Evolutionary conservation across 2,797 vertebrate genomes (phyloP).

Genomic region (Orestias chungarensis): DNA sequence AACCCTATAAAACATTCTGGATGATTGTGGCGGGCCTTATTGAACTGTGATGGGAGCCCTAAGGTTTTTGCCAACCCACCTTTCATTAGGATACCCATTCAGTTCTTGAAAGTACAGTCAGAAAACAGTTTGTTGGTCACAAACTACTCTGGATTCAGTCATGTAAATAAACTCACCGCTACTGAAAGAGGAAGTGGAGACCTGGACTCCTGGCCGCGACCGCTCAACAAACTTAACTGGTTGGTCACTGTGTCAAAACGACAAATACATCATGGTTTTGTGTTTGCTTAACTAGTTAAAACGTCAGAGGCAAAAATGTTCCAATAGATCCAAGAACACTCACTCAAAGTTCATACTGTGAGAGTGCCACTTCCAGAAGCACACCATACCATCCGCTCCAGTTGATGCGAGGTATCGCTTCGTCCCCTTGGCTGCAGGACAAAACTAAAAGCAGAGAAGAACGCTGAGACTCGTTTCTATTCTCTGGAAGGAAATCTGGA

Average conservation of each 20-base stretch:
- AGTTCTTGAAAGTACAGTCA: no score
- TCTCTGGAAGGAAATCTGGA: no score
- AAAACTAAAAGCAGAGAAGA: constrained; percentile 83
- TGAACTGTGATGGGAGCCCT: background rate
- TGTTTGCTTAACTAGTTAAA: background rate
- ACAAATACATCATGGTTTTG: constrained; percentile 9
- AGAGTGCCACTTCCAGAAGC: constrained; percentile 98
- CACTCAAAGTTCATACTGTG: constrained; percentile 94
- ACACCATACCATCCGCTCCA: constrained; percentile 97
- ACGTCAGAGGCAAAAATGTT: background rate
- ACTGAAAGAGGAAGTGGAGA: constrained; percentile 97
- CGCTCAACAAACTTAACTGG: constrained; percentile 96
- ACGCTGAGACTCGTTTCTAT: no score
- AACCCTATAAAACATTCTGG: no score
- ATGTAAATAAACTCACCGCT: constrained; percentile 81
- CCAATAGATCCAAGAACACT: constrained; percentile 41
- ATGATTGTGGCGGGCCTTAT: no score
- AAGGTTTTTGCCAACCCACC: background rate
- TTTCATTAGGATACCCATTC: background rate
- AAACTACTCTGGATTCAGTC: background rate
- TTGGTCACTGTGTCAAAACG: constrained; percentile 80
- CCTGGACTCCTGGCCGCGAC: constrained; percentile 95
- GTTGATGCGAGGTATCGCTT: constrained; percentile 94
- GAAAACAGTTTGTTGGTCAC: no score
- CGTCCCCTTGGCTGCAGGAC: constrained; percentile 89